Evolutionary conservation across 1,140 invertebrate species (phyloP).

Genomic region (Maconellicoccus hirsutus): DNA sequence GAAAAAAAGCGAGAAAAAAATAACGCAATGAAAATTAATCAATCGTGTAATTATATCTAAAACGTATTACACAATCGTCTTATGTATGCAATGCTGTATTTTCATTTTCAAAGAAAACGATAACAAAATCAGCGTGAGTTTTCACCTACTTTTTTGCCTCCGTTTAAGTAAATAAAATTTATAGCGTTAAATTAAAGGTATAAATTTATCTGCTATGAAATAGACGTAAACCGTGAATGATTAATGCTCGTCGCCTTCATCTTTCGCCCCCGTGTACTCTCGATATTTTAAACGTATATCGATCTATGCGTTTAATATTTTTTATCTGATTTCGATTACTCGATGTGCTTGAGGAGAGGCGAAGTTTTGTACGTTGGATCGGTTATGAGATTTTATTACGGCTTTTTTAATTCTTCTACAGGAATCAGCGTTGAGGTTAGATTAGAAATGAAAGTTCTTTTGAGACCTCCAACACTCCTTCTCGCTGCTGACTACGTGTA

Average conservation of each 20-base stretch:
- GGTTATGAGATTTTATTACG: too few species aligned
- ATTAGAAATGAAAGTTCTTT: too few species aligned
- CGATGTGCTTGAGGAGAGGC: too few species aligned
- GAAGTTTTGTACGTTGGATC: too few species aligned
- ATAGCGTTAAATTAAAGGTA: neutral
- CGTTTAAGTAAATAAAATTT: neutral
- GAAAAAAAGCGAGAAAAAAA: neutral
- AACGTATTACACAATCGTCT: neutral
- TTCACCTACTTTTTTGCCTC: conserved; percentile 1
- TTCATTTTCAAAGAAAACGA: neutral
- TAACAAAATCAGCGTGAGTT: neutral
- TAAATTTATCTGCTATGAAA: neutral
- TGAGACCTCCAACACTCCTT: too few species aligned
- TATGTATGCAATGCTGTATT: neutral
- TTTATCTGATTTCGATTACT: too few species aligned
- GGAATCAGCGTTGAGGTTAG: too few species aligned
- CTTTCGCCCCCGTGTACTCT: too few species aligned
- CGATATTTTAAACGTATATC: too few species aligned
- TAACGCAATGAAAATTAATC: conserved; percentile 9
- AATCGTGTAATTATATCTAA: neutral
- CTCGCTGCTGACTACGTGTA: too few species aligned
- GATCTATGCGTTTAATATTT: too few species aligned
- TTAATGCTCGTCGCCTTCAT: neutral
- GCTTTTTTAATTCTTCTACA: too few species aligned
- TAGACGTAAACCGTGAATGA: neutral